Conservation (phyloP, 2,888 invertebrate species). For the Dendrolimus houi region DNA sequence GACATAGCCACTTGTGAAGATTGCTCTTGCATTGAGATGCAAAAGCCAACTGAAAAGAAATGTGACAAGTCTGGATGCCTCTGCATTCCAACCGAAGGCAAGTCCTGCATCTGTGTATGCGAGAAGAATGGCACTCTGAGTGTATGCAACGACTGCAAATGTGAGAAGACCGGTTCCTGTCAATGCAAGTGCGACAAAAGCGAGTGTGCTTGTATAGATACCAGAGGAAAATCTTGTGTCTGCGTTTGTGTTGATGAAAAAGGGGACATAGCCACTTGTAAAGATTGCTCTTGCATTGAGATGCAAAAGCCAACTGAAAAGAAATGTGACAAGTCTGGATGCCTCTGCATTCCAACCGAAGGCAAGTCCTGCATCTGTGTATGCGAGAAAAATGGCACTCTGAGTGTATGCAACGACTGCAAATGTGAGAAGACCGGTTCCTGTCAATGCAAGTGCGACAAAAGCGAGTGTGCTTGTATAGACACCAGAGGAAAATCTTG, state of each 20-base stretch:
- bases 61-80: constrained; percentile 28
- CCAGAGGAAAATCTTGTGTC: constrained; percentile 19
- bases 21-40: neutral
- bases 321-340: constrained; percentile 26
- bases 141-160: constrained; percentile 23
- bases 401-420: constrained; percentile 23
- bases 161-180: constrained; percentile 13
- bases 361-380: constrained; percentile 28
- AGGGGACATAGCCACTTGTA: constrained; percentile 10
- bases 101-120: constrained; percentile 25
- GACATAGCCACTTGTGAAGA: constrained; percentile 8
- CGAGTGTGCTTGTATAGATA: constrained; percentile 32
- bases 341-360: constrained; percentile 21
- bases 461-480: constrained; percentile 31
- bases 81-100: constrained; percentile 21
- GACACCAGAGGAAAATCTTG: constrained; percentile 19
- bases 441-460: constrained; percentile 1
- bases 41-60: constrained; percentile 2
- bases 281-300: constrained; percentile 1
- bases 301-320: neutral
- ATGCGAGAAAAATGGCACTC: constrained; percentile 16
- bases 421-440: constrained; percentile 16
- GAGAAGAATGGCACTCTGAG: constrained; percentile 17
- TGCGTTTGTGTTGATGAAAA: constrained; percentile 24
- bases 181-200: constrained; percentile 4